Evolutionary conservation across 2,113 vertebrate species (phyloP), one percentile per base, ranked within the genome.

Genomic region (Alligator sinensis): DNA sequence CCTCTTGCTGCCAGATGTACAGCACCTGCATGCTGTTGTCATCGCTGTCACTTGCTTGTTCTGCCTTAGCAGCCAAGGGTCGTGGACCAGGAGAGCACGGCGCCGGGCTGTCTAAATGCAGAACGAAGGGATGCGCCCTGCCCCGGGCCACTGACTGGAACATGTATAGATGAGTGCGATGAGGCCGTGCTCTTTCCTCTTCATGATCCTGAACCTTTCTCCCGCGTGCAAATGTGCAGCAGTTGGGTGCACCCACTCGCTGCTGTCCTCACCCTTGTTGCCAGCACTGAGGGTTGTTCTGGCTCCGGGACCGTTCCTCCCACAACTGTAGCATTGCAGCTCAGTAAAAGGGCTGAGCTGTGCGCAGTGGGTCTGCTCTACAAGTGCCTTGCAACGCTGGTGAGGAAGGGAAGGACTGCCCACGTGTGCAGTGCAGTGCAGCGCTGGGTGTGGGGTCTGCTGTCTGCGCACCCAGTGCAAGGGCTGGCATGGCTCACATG

Each of bases 181-280:
- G 34, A 47, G 59, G 55, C 57, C 57, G 5, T 6, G 25, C 38
- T 82, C 24, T 47, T 3, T 14, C 14, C 1, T 9, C 14, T 2
- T 18, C n/a, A 1, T 27, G 54, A 6, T 14, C 3, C 4, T 0
- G 1, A 8, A 28, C 10, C 3, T 2, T 27, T 22, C 18, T 2
- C 4, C 19, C 55, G 34, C 64, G 38, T 54, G 72, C 25, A 58
- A 59, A n/a, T 25, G 47, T 30, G n/a, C 28, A 13, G 16, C 19
- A 2, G n/a, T 89, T 18, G 10, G 11, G 16, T 5, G 4, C 19
- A 19, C n/a, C n/a, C 66, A 2, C 21, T 79, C 58, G 28, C 54
- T 54, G 70, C 34, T 34, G 3, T 12, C 27, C 66, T 19, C 66
- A 47, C 47, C 47, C 47, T 47, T 47, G 47, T 47, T 86, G 76